These are phyloP conservation scores for Brenthis daphne DNA, from an alignment of 2,888 invertebrate species.

Conservation along the genomic window DNA sequence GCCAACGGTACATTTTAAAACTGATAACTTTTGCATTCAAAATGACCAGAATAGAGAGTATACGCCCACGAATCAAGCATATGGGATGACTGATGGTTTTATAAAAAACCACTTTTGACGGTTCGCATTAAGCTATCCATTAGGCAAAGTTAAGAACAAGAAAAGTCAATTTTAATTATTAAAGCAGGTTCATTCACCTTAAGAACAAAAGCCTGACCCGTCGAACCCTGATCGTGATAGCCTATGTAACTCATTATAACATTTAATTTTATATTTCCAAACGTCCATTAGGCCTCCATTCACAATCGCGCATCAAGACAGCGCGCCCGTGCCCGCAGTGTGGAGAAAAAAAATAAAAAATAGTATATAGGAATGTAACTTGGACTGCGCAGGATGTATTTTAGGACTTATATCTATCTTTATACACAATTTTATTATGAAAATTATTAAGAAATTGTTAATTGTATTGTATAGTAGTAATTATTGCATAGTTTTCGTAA, in stretches of 20 bases:
- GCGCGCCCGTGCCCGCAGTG: slow-evolving; percentile 54
- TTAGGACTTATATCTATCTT: too few species aligned
- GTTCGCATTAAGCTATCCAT: slow-evolving; percentile 46
- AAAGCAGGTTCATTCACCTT: slow-evolving; percentile 58
- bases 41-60: slow-evolving; percentile 1
- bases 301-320: slow-evolving; percentile 57
- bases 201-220: slow-evolving; percentile 65
- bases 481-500: too few species aligned
- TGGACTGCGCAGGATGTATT: background rate
- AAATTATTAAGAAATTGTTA: too few species aligned
- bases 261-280: slow-evolving; percentile 75
- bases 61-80: slow-evolving; percentile 11
- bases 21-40: slow-evolving; percentile 7
- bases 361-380: background rate
- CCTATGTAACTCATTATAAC: slow-evolving; percentile 72
- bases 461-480: too few species aligned
- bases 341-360: background rate
- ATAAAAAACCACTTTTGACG: slow-evolving; percentile 41
- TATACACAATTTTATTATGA: too few species aligned
- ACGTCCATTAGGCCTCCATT: slow-evolving; percentile 71
- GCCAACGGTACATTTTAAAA: background rate
- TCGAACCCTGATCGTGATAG: slow-evolving; percentile 59
- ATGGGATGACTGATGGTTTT: slow-evolving; percentile 40
- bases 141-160: slow-evolving; percentile 50
- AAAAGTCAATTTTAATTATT: slow-evolving; percentile 65